Percentiles rank a stretch among this genome's conserved stretches.
These are phyloP conservation scores for Columba livia DNA, from an alignment of 2,113 vertebrate genomes.

Conservation along the genomic window DNA sequence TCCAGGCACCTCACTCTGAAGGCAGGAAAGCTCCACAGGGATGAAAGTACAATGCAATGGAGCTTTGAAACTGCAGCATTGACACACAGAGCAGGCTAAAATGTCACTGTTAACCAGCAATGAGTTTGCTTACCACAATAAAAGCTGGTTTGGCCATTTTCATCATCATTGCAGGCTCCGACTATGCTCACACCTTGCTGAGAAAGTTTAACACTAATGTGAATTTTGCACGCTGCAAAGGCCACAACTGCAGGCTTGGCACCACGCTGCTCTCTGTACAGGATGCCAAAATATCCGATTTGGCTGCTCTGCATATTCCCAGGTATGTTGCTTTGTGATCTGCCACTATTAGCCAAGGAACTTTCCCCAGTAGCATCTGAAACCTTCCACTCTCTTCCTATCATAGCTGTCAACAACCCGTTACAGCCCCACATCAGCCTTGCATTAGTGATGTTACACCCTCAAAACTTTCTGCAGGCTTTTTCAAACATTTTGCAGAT, in stretches of 20 bases:
- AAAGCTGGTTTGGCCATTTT: not conserved
- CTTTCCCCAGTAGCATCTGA: not conserved
- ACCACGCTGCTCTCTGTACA: not conserved
- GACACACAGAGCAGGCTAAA: not conserved
- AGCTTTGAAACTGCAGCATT: not conserved
- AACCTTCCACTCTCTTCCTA: not conserved
- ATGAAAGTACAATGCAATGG: fast-evolving
- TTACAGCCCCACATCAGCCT: not conserved
- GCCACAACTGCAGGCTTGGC: not conserved
- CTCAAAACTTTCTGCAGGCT: not conserved
- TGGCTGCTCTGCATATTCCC: not conserved
- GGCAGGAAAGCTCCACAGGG: not conserved
- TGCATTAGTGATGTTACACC: not conserved
- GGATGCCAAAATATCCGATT: not conserved
- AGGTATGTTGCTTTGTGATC: not conserved
- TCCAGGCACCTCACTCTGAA: not conserved
- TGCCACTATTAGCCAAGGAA: not conserved
- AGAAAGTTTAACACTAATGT: not conserved
- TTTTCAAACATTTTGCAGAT: not conserved
- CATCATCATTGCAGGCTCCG: not conserved
- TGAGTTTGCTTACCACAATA: not conserved
- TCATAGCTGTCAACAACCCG: not conserved
- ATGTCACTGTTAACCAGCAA: fast-evolving
- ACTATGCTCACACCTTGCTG: not conserved
- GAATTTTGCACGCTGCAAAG: not conserved